These are phyloP conservation scores for Poecile montanus DNA, from an alignment of 2,797 vertebrate species.

Conservation along the genomic window DNA sequence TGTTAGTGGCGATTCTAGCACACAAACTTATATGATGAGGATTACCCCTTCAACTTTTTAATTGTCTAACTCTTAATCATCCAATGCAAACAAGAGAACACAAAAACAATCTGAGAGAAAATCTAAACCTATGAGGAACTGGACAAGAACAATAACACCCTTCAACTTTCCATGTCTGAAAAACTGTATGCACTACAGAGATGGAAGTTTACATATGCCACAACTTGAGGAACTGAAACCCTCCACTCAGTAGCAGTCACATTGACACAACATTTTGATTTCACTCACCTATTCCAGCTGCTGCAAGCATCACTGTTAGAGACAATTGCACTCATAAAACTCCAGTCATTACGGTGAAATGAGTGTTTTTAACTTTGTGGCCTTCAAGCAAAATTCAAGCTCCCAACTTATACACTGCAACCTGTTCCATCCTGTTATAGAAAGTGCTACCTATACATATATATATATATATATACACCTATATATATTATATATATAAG, in stretches of 20 bases:
- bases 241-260: background rate
- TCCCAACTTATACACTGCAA: background rate
- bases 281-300: background rate
- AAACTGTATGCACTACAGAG: background rate
- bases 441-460: background rate
- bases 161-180: background rate
- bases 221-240: conserved; percentile 13
- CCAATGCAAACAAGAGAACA: background rate
- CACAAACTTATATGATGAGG: background rate
- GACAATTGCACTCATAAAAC: background rate
- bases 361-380: background rate
- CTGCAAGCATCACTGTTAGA: background rate
- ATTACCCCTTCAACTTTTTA: background rate
- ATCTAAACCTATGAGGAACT: conserved; percentile 29
- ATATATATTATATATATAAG: no score
- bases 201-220: background rate
- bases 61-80: background rate
- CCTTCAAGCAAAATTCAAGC: background rate
- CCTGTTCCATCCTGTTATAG: background rate
- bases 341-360: background rate
- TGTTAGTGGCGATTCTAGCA: conserved; percentile 71
- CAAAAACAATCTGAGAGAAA: conserved; percentile 30
- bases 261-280: background rate
- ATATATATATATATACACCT: no score
- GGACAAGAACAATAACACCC: background rate